Percentiles rank a stretch among this genome's conserved stretches.
phyloP scores from a whole-genome alignment of 2,113 vertebrate species.

The Malurus alboscapulatus region DNA sequence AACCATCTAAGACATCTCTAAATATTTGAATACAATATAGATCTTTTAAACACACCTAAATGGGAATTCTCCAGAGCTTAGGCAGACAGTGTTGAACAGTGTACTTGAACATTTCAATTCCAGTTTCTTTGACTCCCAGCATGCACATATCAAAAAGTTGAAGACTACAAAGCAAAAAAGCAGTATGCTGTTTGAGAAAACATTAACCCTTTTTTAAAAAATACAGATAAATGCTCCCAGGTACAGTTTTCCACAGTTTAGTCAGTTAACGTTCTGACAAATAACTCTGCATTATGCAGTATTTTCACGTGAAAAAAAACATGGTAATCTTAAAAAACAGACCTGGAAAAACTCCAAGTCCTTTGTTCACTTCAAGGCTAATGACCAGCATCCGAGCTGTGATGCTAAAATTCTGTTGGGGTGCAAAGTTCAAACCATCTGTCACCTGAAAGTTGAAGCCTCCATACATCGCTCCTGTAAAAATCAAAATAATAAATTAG shows the following conservation, averaged over 20 bases:
- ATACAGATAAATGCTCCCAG: neutral
- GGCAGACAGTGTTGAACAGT: neutral
- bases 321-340: constrained; percentile 12
- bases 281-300: neutral
- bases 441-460: constrained; percentile 92
- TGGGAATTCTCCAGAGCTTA: neutral
- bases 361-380: constrained; percentile 79
- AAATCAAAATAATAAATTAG: constrained; percentile 1
- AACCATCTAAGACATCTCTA: neutral
- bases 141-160: neutral
- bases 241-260: neutral
- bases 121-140: neutral
- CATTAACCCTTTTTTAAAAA: neutral
- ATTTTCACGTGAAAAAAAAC: neutral
- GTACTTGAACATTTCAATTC: neutral
- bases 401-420: constrained; percentile 87
- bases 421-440: constrained; percentile 87
- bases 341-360: constrained; percentile 88
- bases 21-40: neutral
- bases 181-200: neutral
- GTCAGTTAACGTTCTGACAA: neutral
- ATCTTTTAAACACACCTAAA: neutral
- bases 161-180: neutral
- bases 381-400: constrained; percentile 78
- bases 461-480: constrained; percentile 85